phyloP scores from a whole-genome alignment of 2,797 vertebrate genomes.

The Gambusia yucatana region DNA sequence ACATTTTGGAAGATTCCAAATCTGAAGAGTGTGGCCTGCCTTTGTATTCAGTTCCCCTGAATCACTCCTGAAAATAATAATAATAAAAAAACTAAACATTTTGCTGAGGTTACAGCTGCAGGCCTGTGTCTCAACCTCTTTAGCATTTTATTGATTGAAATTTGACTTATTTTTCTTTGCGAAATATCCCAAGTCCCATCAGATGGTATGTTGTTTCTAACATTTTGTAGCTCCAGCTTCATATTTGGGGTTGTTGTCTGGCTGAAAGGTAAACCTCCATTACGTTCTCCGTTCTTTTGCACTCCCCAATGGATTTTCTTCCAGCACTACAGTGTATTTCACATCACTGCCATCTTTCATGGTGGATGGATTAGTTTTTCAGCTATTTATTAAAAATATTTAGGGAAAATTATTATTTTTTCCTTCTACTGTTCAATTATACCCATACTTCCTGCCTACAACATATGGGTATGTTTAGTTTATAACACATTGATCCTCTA shows the following conservation, averaged over 20 bases:
- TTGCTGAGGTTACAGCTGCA: not conserved
- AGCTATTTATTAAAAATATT: not conserved
- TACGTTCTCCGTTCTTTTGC: not conserved
- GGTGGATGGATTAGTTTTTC: not conserved
- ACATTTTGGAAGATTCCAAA: not conserved
- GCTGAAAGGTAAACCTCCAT: not conserved
- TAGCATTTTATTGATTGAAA: not conserved
- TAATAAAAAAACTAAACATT: not conserved
- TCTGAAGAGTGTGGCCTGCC: not conserved
- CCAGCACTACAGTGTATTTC: not conserved
- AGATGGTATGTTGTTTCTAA: not conserved
- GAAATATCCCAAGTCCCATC: not conserved
- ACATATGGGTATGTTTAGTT: not conserved
- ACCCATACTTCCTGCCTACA: not conserved
- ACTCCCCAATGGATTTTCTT: not conserved
- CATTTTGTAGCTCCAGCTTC: not conserved
- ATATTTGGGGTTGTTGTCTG: not conserved
- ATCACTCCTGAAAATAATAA: not conserved
- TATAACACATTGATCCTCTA: conserved; percentile 12
- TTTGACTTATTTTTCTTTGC: not conserved
- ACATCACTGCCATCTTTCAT: not conserved
- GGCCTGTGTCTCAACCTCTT: not conserved
- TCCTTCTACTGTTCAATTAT: not conserved
- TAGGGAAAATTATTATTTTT: not conserved
- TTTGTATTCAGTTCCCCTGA: not conserved